Evolutionary conservation across 1,140 invertebrate genomes (phyloP).

Genomic region (Sinella curviseta): DNA sequence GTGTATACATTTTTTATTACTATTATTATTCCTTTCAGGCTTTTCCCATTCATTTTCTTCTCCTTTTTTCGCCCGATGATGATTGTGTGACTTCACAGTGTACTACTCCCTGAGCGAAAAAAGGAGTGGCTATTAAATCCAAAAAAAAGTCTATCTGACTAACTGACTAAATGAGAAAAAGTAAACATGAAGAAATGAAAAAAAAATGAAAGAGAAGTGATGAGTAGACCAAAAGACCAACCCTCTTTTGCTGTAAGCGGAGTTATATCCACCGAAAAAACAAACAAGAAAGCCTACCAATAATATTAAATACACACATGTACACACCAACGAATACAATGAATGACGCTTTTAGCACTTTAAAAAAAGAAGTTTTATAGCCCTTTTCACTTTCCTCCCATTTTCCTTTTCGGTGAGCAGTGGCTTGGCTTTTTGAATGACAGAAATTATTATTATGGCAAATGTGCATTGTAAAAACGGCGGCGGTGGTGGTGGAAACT

Average conservation of each 20-base stretch:
- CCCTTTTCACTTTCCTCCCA: background rate
- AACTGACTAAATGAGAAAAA: too few species aligned
- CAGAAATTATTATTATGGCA: slow-evolving; percentile 13
- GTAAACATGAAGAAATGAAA: too few species aligned
- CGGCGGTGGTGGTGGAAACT: background rate
- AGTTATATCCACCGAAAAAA: background rate
- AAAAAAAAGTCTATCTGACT: too few species aligned
- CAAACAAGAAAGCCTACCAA: too few species aligned
- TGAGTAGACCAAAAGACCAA: background rate
- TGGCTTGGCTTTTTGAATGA: background rate
- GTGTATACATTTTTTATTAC: background rate
- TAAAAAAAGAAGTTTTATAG: background rate
- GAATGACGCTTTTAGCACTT: background rate
- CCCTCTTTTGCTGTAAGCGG: background rate
- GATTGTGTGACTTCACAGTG: too few species aligned
- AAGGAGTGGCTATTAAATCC: background rate
- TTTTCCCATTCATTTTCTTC: background rate
- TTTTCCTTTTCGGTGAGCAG: background rate
- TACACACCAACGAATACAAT: background rate
- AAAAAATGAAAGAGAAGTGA: background rate
- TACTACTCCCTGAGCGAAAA: too few species aligned
- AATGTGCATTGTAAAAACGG: background rate
- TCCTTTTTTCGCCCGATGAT: background rate
- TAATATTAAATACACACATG: background rate
- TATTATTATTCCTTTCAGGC: background rate